A percentile compares a stretch with the other conserved stretches of the same genome.
Conservation (phyloP, 2,113 vertebrate genomes). For the Oryzias woworae region DNA sequence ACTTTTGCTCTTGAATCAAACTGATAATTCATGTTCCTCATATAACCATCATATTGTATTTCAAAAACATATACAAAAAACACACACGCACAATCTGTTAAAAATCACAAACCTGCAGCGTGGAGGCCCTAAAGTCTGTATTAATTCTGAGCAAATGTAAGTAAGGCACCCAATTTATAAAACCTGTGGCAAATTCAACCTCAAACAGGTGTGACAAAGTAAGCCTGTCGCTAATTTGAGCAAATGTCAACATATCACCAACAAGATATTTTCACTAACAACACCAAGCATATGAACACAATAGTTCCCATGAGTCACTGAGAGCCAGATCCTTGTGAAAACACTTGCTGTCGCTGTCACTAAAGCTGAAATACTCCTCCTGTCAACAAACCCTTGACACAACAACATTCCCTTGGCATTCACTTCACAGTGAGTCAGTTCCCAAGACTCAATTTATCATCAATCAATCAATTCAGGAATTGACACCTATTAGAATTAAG, state of each 20-base stretch:
- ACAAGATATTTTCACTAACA: background rate
- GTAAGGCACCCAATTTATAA: too few species aligned
- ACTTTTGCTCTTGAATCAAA: constrained; percentile 3
- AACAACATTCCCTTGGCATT: constrained; percentile 33
- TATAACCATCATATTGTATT: too few species aligned
- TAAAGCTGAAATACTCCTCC: constrained; percentile 19
- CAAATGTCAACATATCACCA: constrained; percentile 1
- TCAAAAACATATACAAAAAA: too few species aligned
- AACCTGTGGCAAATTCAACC: background rate
- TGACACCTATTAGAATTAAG: constrained; percentile 28
- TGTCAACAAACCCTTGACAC: constrained; percentile 46
- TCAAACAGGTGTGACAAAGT: background rate
- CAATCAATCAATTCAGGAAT: constrained; percentile 35
- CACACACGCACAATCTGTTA: too few species aligned
- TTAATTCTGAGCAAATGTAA: too few species aligned
- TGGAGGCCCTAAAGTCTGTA: too few species aligned
- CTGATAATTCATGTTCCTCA: background rate
- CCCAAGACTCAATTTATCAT: constrained; percentile 36
- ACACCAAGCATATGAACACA: background rate
- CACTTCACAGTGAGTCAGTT: constrained; percentile 35
- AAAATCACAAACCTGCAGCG: too few species aligned
- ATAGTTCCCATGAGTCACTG: constrained; percentile 20
- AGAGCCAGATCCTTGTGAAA: constrained; percentile 26
- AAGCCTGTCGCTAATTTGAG: too few species aligned
- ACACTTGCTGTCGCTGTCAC: constrained; percentile 25